Base-by-base conservation (phyloP, 2,113 vertebrate genomes). In the Clinocottus analis region DNA sequence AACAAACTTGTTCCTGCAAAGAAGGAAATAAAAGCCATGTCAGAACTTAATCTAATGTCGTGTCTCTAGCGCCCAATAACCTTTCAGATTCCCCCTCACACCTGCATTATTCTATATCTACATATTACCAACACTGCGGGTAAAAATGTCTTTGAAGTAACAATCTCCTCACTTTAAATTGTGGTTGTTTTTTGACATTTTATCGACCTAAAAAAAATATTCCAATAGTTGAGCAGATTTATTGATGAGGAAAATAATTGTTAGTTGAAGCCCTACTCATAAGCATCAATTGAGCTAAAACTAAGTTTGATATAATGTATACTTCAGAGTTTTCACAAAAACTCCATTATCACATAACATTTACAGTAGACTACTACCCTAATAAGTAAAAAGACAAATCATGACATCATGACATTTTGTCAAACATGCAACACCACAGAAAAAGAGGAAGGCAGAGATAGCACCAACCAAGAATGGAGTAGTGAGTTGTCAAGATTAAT, bases 1-100 rank as follows among this genome's bases (percentile, higher is more conserved):
- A 89, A 99, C 98, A 94, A 99, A 99, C 93, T 99, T 99, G 95
- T 99, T 99, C 94, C 98, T 99, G 93, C 80, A 87, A 91, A 91
- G 23, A 89, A 8, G 75, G 12, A 58, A 89, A 83, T 72, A 84
- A 79, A 33, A 13, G 43, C 1, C 2, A 60, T 16, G n/a, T 76
- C 17, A 59, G 29, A 39, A 56, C 16, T 5, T 29, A 37, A 59
- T 41, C 16, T 25, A 55, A 53, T 60, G 31, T 55, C 4, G 56
- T 21, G 12, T 61, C 23, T 67, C 16, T 47, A 3, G 31, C 11
- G 11, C 19, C 53, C 19, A 72, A 43, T 69, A 39, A 68, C 21
- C 33, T 68, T 67, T 41, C 31, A 21, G 19, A 65, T 77, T 51
- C 39, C 29, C 33, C 29, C 8, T n/a, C 2, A 69, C 2, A 69